Conservation (phyloP, 2,797 vertebrate genomes). For the Gadopsis bispinosus region DNA sequence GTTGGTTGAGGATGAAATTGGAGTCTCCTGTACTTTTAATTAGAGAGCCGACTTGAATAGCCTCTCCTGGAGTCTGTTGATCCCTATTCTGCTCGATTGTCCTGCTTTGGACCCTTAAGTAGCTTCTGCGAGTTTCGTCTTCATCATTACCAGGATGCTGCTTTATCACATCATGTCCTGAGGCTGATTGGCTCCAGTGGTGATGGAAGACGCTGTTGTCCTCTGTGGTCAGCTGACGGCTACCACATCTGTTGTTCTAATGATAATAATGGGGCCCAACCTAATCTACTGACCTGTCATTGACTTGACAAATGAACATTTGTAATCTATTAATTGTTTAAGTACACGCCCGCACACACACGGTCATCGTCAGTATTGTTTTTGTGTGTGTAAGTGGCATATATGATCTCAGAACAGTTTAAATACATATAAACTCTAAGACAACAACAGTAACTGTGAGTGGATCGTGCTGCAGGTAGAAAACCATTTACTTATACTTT, state of each 20-base stretch:
- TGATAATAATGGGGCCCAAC: slow-evolving; percentile 24
- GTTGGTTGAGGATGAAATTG: slow-evolving; percentile 22
- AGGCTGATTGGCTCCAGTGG: slow-evolving; percentile 43
- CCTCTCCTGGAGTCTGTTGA: slow-evolving; percentile 27
- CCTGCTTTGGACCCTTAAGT: slow-evolving; percentile 24
- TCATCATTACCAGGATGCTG: slow-evolving; percentile 57
- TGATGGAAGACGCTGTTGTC: slow-evolving; percentile 52
- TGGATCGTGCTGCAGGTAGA: not conserved
- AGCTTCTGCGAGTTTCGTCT: slow-evolving; percentile 44
- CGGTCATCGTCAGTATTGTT: not conserved
- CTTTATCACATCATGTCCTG: slow-evolving; percentile 57
- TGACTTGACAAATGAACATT: slow-evolving; percentile 44
- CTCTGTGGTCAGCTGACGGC: slow-evolving; percentile 47
- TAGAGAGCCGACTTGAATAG: slow-evolving; percentile 22
- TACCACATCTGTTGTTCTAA: slow-evolving; percentile 50
- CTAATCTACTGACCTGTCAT: slow-evolving; percentile 50
- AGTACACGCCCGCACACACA: not conserved
- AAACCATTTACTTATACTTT: not conserved
- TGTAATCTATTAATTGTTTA: slow-evolving; percentile 32
- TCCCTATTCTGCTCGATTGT: slow-evolving; percentile 29
- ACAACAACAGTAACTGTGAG: not conserved
- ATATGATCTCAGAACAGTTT: not conserved
- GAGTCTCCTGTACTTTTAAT: slow-evolving; percentile 30
- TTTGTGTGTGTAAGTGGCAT: not conserved
- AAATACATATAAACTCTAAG: not conserved